Evolutionary conservation across 92 coral and sea anemone genomes (phyloP), one percentile per base, ranked within the genome.

Genomic region (Epizoanthus rinbou): DNA sequence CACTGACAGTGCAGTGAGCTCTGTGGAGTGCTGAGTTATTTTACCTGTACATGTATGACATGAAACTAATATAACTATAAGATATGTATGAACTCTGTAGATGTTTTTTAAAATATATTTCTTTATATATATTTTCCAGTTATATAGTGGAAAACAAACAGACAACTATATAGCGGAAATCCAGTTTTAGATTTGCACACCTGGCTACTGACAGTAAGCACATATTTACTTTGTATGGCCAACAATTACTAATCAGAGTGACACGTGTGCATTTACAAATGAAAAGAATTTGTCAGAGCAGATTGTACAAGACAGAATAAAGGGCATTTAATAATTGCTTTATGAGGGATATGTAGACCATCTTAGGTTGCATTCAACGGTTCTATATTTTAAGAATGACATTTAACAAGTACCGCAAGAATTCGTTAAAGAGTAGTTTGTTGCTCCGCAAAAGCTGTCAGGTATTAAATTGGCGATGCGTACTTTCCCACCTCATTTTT

Each of bases 191-290:
- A 39, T 57, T 28, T 60, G 23, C 25, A 39, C 82, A 78, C 82
- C 82, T 78, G 82, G 82, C 4, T 28, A 28, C 24, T 2, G 57
- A 41, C 45, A 18, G 69, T 39, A 56, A 75, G 21, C 19, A 56
- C 47, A 56, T 76, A 69, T 37, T 58, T n/a, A 35, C 56, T 39
- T 76, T 62, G 82, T 59, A 57, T 58, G 25, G 19, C 2, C 37
- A 76, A 78, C 82, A 78, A 63, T 41, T 64, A 68, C 52, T 16
- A 22, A 89, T 74, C 70, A n/a, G 7, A 15, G 4, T 63, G 92
- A 86, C 92, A 89, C 92, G 89, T 89, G 92, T 86, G 39, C 64
- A 85, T 89, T 89, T 85, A 86, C 92, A 89, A 85, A 57, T 89
- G 84, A 89, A 89, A 80, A 28, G 91, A 33, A 13, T 52, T 80